phyloP scores from a whole-genome alignment of 2,797 vertebrate genomes.

The Tragopan temminckii region DNA sequence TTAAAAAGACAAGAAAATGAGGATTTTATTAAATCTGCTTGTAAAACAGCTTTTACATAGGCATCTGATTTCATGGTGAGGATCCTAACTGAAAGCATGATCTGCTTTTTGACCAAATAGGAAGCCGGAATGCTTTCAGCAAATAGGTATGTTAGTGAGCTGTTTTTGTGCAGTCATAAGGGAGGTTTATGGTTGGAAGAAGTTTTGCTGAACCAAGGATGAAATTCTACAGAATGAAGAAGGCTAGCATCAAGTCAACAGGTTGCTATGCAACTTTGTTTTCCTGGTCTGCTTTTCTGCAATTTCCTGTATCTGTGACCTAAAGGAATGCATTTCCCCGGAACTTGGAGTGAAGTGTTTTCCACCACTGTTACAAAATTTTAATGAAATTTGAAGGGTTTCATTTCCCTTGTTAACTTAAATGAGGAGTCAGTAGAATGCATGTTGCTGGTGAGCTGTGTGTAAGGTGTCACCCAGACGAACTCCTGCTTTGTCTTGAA shows the following conservation, averaged over 20 bases:
- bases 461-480: neutral
- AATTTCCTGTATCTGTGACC: neutral
- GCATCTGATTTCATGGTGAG: neutral
- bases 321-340: neutral
- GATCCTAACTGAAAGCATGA: neutral
- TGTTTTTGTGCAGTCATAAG: neutral
- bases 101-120: neutral
- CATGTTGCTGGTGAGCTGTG: neutral
- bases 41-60: neutral
- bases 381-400: neutral
- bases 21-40: neutral
- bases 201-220: neutral
- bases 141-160: neutral
- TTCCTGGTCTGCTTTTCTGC: neutral
- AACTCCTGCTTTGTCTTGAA: neutral
- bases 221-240: neutral
- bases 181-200: neutral
- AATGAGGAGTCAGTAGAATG: neutral
- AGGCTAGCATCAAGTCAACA: too few species aligned
- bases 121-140: neutral
- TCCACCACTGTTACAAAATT: neutral
- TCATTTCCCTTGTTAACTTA: neutral
- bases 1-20: neutral
- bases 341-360: neutral
- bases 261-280: neutral